These are phyloP conservation scores for Reinhardtius hippoglossoides DNA, from an alignment of 2,113 vertebrate species.

Conservation along the genomic window DNA sequence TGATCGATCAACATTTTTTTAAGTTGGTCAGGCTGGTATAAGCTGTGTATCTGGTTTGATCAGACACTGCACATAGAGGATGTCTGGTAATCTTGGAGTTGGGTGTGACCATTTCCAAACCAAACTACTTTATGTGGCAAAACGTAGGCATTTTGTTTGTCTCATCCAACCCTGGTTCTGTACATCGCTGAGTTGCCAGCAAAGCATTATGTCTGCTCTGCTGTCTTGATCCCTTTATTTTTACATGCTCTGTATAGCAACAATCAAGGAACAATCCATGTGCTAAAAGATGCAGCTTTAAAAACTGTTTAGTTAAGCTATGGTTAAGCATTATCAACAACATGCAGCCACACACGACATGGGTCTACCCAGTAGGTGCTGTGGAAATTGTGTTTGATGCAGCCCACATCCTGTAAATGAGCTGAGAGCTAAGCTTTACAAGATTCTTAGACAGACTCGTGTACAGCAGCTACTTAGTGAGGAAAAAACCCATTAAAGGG, in stretches of 20 bases:
- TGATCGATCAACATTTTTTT: constrained; percentile 27
- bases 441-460: background rate
- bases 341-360: background rate
- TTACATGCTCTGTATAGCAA: background rate
- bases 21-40: background rate
- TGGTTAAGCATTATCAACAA: background rate
- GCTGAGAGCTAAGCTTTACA: constrained; percentile 11
- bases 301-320: no score
- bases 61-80: background rate
- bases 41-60: background rate
- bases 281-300: no score
- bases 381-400: background rate
- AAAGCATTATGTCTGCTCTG: constrained; percentile 23
- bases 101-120: background rate
- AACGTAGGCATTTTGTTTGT: constrained; percentile 11
- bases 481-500: background rate
- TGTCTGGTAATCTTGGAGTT: background rate
- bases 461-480: constrained; percentile 19
- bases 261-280: no score
- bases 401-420: constrained; percentile 46
- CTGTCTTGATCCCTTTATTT: constrained; percentile 12
- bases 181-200: background rate
- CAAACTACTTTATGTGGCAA: background rate
- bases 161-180: background rate
- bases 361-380: background rate